Base-by-base conservation (phyloP, 2,113 vertebrate species). In the Oryzias javanicus region DNA sequence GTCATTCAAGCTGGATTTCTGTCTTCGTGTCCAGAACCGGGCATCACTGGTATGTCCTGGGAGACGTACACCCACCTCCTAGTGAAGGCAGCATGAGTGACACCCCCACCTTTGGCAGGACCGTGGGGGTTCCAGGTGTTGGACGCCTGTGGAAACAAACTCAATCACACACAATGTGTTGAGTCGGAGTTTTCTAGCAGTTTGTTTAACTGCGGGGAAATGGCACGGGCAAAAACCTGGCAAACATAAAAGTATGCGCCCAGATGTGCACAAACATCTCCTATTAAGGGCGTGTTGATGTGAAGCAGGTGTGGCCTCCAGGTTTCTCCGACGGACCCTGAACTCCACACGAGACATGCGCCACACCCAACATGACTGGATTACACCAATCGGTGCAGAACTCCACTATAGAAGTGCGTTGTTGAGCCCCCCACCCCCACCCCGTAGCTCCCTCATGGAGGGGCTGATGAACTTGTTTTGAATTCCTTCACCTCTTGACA, bases 391-490 rank as follows among this genome's bases (percentile, higher is more conserved):
- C 14, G 3, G 42, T 17, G 14, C 42, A 17, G 42, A 16, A 44
- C 14, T 44, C 42, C 1, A 7, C 14, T 15, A 2, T 1, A 17
- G 14, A 17, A 44, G 16, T 14, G 29, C 29, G 2, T 35, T 35
- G 29, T 8, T 35, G 7, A 10, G 6, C 7, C 29, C 29, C 7
- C 29, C 29, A 35, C 29, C 10, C 29, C 29, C 73, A 70, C 46
- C 58, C 54, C 52, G 1, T 20, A 6, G 35, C 47, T 60, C 64
- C 53, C 58, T 48, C 2, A 62, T 4, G 20, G 24, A 56, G 60
- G 69, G 81, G 78, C 89, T 89, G 88, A 89, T 89, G 81, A 81
- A 86, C 78, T 91, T 91, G 89, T 91, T 91, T 90, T 88, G 89
- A 89, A 90, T 90, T 88, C 86, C 79, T 90, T 85, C 78, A 78